Percentiles rank a stretch among this genome's conserved stretches.
Conservation (phyloP, 2,113 vertebrate genomes). For the Oryzias woworae region DNA sequence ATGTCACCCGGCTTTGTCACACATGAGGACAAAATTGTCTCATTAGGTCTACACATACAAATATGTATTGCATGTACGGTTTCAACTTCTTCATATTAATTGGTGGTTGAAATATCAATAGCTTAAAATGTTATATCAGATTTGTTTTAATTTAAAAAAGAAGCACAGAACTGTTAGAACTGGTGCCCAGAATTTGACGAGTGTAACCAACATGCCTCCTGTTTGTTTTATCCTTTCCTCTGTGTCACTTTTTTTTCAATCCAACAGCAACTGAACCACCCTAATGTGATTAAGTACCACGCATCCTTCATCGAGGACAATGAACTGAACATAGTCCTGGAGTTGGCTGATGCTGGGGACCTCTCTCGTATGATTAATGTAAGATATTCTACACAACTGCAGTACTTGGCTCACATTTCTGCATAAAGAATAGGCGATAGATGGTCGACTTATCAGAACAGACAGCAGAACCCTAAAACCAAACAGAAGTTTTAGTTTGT, state of each 20-base stretch:
- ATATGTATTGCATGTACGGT: slow-evolving; percentile 37
- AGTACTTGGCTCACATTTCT: background rate
- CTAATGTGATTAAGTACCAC: slow-evolving; percentile 98
- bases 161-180: slow-evolving; percentile 15
- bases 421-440: slow-evolving; percentile 2
- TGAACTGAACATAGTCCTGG: slow-evolving; percentile 96
- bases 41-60: slow-evolving; percentile 59
- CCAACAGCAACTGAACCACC: slow-evolving; percentile 95
- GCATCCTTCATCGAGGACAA: slow-evolving; percentile 99
- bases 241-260: slow-evolving; percentile 26
- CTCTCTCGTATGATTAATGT: slow-evolving; percentile 99
- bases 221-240: slow-evolving; percentile 6
- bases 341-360: slow-evolving; percentile 95
- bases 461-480: background rate
- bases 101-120: slow-evolving; percentile 30
- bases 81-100: slow-evolving; percentile 53
- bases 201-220: slow-evolving; percentile 39
- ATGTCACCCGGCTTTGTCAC: slow-evolving; percentile 72
- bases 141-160: slow-evolving; percentile 14
- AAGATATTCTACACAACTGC: slow-evolving; percentile 33
- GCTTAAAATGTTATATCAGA: slow-evolving; percentile 19
- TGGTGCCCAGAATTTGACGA: slow-evolving; percentile 36
- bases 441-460: background rate
- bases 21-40: slow-evolving; percentile 65
- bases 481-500: background rate